Conservation (phyloP, 1,140 invertebrate species). For the Cepaea nemoralis region DNA sequence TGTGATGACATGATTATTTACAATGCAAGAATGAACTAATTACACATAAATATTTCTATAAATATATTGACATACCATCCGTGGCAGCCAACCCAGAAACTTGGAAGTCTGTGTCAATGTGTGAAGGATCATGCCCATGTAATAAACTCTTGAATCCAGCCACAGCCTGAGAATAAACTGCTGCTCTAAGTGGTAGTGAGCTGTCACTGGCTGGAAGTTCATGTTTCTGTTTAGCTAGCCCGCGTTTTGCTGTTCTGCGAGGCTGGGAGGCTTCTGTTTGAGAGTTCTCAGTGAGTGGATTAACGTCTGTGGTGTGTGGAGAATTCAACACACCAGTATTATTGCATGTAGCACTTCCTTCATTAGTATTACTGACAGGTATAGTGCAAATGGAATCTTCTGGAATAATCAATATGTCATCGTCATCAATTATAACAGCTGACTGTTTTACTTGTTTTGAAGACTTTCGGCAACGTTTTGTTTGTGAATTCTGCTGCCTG, state of each 20-base stretch:
- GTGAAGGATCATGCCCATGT: neutral
- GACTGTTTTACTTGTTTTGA: neutral
- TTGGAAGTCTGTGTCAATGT: too few relatives aligned
- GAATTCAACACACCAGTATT: neutral
- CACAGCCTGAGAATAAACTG: conserved; percentile 2
- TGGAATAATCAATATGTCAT: neutral
- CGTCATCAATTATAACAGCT: neutral
- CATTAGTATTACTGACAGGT: neutral
- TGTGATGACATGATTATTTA: too few relatives aligned
- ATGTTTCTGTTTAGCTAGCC: neutral
- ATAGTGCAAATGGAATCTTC: neutral
- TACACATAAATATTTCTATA: too few relatives aligned
- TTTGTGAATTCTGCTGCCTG: neutral
- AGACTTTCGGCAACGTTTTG: neutral
- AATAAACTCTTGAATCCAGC: neutral
- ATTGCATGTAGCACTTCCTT: neutral
- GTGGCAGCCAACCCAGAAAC: too few relatives aligned
- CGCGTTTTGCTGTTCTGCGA: neutral
- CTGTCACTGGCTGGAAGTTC: neutral
- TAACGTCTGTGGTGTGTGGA: neutral
- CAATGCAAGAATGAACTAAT: too few relatives aligned
- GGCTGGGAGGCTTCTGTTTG: neutral
- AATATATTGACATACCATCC: too few relatives aligned
- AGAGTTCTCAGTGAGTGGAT: neutral
- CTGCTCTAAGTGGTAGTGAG: neutral